Percentiles rank a stretch among this genome's conserved stretches.
Evolutionary conservation across 2,113 vertebrate genomes (phyloP).

Genomic region (Cheirogaleus medius): DNA sequence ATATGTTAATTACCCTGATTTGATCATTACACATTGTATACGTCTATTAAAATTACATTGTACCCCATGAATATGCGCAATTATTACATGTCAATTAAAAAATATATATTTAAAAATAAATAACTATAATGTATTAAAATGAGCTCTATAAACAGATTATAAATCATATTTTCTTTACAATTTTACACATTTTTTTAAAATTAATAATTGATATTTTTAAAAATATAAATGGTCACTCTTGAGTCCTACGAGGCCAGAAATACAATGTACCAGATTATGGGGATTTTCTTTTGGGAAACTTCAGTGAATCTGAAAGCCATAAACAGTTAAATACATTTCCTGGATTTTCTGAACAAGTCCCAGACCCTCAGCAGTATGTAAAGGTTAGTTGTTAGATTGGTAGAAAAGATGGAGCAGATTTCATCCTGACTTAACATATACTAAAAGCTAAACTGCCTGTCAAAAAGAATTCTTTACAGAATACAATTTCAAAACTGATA

Average conservation of each 20-base stretch:
- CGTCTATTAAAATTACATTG: background rate
- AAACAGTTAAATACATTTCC: constrained; percentile 12
- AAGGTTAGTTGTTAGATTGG: background rate
- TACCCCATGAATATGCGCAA: background rate
- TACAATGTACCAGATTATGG: background rate
- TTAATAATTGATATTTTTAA: background rate
- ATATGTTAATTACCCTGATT: background rate
- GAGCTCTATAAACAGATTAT: background rate
- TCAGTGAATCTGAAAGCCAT: background rate
- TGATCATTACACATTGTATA: background rate
- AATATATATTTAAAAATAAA: background rate
- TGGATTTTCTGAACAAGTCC: background rate
- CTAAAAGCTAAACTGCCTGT: constrained; percentile 36
- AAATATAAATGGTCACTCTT: background rate
- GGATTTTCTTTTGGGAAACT: background rate
- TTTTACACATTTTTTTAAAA: background rate
- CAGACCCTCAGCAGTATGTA: background rate
- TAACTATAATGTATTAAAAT: background rate
- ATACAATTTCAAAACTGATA: background rate
- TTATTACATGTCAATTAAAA: background rate
- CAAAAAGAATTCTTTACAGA: background rate
- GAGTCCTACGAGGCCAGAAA: background rate
- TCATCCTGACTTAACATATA: constrained; percentile 45
- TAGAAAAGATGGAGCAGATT: constrained; percentile 31
- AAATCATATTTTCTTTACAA: background rate